These are phyloP conservation scores for Ptilorrhoa leucosticta DNA, from an alignment of 2,113 vertebrate genomes.

Conservation along the genomic window DNA sequence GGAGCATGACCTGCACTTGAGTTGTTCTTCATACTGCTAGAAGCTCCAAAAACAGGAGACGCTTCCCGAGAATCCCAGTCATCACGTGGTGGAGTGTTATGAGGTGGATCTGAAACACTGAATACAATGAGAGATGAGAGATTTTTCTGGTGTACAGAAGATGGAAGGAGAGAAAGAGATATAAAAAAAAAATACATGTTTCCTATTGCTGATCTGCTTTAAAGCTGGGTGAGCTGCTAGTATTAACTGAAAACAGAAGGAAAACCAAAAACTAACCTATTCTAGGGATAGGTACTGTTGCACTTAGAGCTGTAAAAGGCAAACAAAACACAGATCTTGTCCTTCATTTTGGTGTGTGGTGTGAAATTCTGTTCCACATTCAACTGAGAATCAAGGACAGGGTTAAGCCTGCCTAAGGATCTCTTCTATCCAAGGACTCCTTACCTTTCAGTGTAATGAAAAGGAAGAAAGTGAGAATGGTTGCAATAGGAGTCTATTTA, in stretches of 20 bases:
- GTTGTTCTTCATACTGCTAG: conserved; percentile 54
- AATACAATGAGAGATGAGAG: conserved; percentile 28
- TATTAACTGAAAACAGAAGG: not conserved
- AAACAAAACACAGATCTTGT: not conserved
- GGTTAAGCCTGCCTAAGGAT: not conserved
- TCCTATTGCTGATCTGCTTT: not conserved
- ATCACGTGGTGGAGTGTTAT: conserved; percentile 36
- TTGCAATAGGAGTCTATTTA: not conserved
- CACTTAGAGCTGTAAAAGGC: not conserved
- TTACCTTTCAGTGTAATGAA: not conserved
- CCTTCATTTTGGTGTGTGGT: not conserved
- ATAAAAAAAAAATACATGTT: not conserved
- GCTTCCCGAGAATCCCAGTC: conserved; percentile 57
- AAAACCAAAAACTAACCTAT: not conserved
- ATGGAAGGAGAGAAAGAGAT: not conserved
- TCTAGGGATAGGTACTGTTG: not conserved
- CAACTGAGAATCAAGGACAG: not conserved
- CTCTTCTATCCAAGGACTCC: not conserved
- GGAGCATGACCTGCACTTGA: conserved; percentile 66
- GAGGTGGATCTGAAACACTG: conserved; percentile 71
- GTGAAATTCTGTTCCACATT: not conserved
- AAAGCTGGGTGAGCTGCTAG: not conserved
- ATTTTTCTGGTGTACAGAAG: not conserved
- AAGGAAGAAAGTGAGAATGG: not conserved
- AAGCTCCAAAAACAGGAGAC: conserved; percentile 78